Evolutionary conservation across 2,888 invertebrate species (phyloP).

Genomic region (Calliopum simillimum): DNA sequence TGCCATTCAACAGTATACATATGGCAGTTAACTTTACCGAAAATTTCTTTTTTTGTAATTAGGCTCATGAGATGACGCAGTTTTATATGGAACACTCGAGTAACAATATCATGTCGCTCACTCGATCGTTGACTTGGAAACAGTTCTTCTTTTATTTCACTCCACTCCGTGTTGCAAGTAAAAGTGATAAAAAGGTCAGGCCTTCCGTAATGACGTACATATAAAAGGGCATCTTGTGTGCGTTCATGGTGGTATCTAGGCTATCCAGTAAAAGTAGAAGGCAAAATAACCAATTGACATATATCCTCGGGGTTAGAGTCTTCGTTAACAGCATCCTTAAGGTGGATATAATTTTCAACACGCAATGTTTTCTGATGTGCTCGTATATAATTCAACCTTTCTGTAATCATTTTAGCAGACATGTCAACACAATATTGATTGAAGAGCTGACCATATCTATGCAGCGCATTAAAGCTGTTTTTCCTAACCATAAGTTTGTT

Average conservation of each 20-base stretch:
- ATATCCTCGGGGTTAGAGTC: conserved; percentile 1
- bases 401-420: conserved; percentile 20
- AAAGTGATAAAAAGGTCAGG: conserved; percentile 25
- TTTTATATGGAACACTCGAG: conserved; percentile 32
- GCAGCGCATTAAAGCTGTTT: conserved; percentile 20
- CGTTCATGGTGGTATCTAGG: too few species aligned
- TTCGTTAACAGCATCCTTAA: neutral
- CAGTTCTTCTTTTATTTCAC: neutral
- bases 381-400: conserved; percentile 8
- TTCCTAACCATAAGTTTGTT: conserved; percentile 15
- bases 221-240: conserved; percentile 32
- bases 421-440: conserved; percentile 13
- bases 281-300: conserved; percentile 20
- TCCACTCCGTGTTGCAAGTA: conserved; percentile 30
- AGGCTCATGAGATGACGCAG: conserved; percentile 27
- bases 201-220: conserved; percentile 9
- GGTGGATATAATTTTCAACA: neutral
- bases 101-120: conserved; percentile 25
- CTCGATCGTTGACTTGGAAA: conserved; percentile 30
- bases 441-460: conserved; percentile 23
- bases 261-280: conserved; percentile 26
- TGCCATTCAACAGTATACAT: conserved; percentile 16
- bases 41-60: conserved; percentile 24
- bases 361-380: conserved; percentile 20
- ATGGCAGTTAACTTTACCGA: conserved; percentile 24